Evolutionary conservation across 2,797 vertebrate genomes (phyloP).

Genomic region (Aldrovandia affinis): DNA sequence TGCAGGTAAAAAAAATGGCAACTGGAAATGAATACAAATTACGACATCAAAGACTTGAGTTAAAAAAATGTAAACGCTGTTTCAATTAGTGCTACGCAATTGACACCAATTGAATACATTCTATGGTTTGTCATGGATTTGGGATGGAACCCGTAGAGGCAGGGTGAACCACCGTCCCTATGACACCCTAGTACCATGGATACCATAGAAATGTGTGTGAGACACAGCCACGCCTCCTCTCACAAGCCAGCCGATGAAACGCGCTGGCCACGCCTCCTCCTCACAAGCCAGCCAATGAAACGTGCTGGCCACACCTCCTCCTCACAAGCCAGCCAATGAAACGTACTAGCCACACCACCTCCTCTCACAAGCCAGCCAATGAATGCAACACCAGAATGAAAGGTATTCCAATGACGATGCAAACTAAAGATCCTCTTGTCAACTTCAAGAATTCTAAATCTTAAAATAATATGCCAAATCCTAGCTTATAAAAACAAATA

Average conservation of each 20-base stretch:
- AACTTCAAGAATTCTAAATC: too few species aligned
- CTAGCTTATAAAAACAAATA: too few species aligned
- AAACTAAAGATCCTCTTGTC: not conserved
- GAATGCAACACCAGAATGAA: not conserved
- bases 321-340: not conserved
- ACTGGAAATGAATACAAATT: not conserved
- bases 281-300: not conserved
- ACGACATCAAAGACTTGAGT: not conserved
- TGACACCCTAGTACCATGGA: not conserved
- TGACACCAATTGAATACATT: not conserved
- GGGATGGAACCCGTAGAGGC: not conserved
- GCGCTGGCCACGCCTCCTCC: too few species aligned
- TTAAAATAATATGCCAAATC: too few species aligned
- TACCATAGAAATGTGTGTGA: not conserved
- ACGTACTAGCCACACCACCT: too few species aligned
- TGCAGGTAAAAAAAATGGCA: not conserved
- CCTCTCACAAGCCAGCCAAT: not conserved
- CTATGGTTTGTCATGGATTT: slow-evolving; percentile 12
- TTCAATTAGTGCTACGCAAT: not conserved
- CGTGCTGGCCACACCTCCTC: too few species aligned
- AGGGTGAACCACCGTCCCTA: not conserved
- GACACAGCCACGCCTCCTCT: not conserved
- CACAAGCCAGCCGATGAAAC: too few species aligned
- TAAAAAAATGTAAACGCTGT: not conserved
- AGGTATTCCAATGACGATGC: not conserved